Evolutionary conservation across 92 coral and sea anemone species (phyloP), one percentile per base, ranked within the genome.

Genomic region (Umimayanthus kanabou): DNA sequence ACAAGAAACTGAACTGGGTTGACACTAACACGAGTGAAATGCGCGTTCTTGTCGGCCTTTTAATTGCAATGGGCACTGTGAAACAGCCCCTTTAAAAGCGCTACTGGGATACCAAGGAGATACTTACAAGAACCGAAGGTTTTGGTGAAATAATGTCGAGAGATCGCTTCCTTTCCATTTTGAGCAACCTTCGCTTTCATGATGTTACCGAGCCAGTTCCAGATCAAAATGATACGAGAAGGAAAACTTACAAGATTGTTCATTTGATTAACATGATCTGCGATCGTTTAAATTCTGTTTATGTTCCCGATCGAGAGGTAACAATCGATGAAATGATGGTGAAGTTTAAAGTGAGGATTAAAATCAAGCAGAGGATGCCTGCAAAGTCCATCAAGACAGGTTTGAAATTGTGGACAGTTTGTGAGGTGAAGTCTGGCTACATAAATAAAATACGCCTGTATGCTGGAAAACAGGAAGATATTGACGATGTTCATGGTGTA

Each of bases 291-390:
- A 58, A 77, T 22, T 58, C 78, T 37, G 85, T 87, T 66, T 79
- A 87, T 45, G 75, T 61, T 67, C 89, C 89, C 2, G 76, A 79
- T 40, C 28, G 50, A 7, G 73, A 87, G 18, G 13, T 87, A 4
- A 73, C 84, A 30, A 66, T 87, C 37, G 85, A 87, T 78, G 89
- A 87, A 26, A 81, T 57, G 76, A 57, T 87, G 85, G 72, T 87
- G 67, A 37, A 57, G 42, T 61, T 85, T 28, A 77, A 77, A 20
- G 85, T 77, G 39, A 61, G 85, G 39, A 49, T 79, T 39, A 53
- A 72, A 15, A 77, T 87, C 85, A 87, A 70, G 81, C 80, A 72
- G 85, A 40, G 74, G 40, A 77, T 77, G 61, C 85, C 85, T 20
- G 33, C 72, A 66, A 87, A 78, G 78, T 85, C 65, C 6, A 81